Percentiles rank a stretch among this genome's conserved stretches.
phyloP scores from a whole-genome alignment of 2,113 vertebrate species.

The Colossoma macropomum region DNA sequence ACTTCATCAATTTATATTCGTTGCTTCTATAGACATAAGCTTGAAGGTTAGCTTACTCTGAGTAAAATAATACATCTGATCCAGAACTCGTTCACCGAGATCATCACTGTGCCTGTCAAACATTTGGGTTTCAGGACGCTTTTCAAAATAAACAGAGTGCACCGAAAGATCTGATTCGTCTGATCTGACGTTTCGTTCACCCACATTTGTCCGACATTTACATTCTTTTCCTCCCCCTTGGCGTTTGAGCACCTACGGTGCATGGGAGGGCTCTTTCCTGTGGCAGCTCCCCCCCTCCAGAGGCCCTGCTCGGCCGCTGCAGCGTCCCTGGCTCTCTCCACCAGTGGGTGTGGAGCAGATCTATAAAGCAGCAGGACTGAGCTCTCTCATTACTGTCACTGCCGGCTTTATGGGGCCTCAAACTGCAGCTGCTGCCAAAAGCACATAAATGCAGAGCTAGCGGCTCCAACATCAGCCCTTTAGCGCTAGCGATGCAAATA shows the following conservation, averaged over 20 bases:
- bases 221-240: not conserved
- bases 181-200: conserved; percentile 28
- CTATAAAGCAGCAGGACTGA: conserved; percentile 54
- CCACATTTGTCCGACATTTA: conserved; percentile 33
- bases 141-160: conserved; percentile 34
- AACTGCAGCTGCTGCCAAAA: conserved; percentile 35
- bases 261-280: conserved; percentile 4
- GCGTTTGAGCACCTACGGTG: conserved; percentile 16
- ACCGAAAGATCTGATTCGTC: conserved; percentile 24
- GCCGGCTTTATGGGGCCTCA: conserved; percentile 49
- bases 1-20: not conserved
- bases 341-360: conserved; percentile 51
- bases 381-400: conserved; percentile 54
- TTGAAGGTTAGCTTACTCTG: conserved; percentile 3
- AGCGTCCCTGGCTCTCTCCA: conserved; percentile 19
- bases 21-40: not conserved
- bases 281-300: not conserved
- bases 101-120: conserved; percentile 46
- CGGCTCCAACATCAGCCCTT: conserved; percentile 28
- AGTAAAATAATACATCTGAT: conserved; percentile 36
- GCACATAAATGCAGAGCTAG: conserved; percentile 39
- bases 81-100: conserved; percentile 21
- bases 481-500: conserved; percentile 26
- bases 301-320: conserved; percentile 1
- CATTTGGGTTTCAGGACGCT: conserved; percentile 21